These are phyloP conservation scores for Vollenhovia emeryi DNA, from an alignment of 1,140 invertebrate species.

Conservation along the genomic window DNA sequence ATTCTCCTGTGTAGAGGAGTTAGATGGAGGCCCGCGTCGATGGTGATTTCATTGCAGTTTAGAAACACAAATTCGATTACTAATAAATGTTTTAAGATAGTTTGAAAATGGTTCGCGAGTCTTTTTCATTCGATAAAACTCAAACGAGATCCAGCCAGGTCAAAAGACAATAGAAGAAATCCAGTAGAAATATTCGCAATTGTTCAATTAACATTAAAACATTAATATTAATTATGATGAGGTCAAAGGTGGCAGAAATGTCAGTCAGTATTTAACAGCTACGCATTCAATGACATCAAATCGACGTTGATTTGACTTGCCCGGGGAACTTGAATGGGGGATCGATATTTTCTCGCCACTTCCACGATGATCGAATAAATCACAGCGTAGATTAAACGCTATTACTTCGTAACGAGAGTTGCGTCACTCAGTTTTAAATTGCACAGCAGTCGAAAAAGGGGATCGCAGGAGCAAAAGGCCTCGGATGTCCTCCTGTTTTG, in stretches of 20 bases:
- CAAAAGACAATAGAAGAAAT: no score
- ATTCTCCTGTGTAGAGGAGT: neutral
- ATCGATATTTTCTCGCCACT: neutral
- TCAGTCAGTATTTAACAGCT: no score
- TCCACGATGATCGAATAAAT: conserved; percentile 23
- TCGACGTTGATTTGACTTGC: no score
- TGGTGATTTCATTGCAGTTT: neutral
- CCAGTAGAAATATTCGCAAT: no score
- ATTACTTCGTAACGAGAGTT: neutral
- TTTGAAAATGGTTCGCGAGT: neutral
- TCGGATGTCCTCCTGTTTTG: conserved; percentile 25
- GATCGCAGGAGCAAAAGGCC: conserved; percentile 13
- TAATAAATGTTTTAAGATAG: neutral
- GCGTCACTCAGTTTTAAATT: conserved; percentile 36
- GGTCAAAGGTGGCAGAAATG: no score
- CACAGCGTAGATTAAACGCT: neutral
- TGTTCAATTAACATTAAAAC: no score
- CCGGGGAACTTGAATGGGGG: no score
- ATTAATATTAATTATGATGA: no score
- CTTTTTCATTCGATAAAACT: conserved; percentile 12
- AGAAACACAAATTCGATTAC: neutral
- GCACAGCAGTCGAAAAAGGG: conserved; percentile 23
- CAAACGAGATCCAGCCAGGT: no score
- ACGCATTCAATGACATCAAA: no score
- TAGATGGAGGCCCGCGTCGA: neutral